phyloP scores from a whole-genome alignment of 2,113 vertebrate species.

The Otus sunia region DNA sequence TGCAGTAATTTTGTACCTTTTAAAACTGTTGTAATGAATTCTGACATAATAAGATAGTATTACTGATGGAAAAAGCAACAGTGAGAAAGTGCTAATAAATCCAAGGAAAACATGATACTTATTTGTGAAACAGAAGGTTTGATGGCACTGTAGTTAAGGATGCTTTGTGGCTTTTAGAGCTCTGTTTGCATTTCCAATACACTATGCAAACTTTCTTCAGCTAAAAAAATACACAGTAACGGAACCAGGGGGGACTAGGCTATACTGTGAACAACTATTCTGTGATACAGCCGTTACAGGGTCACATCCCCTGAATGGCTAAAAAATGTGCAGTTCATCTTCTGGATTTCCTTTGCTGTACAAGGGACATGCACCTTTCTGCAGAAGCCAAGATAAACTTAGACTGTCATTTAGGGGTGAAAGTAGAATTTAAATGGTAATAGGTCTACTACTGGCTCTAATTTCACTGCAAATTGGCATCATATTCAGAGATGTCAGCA shows the following conservation, averaged over 20 bases:
- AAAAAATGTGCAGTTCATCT: background rate
- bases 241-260: background rate
- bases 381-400: background rate
- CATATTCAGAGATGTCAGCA: background rate
- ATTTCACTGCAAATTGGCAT: background rate
- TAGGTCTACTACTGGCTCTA: background rate
- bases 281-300: background rate
- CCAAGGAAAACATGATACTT: constrained; percentile 33
- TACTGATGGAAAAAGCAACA: constrained; percentile 32
- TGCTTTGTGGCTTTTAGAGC: background rate
- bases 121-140: constrained; percentile 34
- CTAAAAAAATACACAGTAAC: background rate
- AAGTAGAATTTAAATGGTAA: background rate
- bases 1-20: background rate
- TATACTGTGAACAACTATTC: background rate
- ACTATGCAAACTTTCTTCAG: constrained; percentile 23
- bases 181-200: constrained; percentile 59
- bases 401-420: background rate
- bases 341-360: background rate
- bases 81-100: constrained; percentile 42
- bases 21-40: background rate
- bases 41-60: constrained; percentile 12
- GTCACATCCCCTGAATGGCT: background rate
- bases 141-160: constrained; percentile 32
- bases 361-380: background rate